Conservation (phyloP, 2,888 invertebrate species). For the Biston stratarius region DNA sequence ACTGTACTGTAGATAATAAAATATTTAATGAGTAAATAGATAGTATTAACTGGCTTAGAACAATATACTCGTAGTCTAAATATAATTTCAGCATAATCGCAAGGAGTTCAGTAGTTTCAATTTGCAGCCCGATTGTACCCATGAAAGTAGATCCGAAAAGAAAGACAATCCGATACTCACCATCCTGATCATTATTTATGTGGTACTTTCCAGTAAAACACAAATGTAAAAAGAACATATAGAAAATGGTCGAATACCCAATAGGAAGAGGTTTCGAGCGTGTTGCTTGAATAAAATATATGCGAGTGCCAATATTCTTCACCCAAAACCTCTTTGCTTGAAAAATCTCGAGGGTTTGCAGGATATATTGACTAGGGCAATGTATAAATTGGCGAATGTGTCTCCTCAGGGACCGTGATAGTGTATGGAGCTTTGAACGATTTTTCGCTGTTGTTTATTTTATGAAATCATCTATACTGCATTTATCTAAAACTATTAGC, state of each 20-base stretch:
- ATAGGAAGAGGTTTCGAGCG: slow-evolving; percentile 37
- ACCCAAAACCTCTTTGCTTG: slow-evolving; percentile 36
- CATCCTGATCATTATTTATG: slow-evolving; percentile 24
- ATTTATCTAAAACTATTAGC: neutral
- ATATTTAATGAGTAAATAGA: too few relatives aligned
- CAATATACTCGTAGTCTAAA: too few relatives aligned
- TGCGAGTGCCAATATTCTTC: slow-evolving; percentile 39
- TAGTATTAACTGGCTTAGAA: too few relatives aligned
- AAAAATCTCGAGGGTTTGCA: slow-evolving; percentile 38
- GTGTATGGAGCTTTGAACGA: slow-evolving; percentile 12
- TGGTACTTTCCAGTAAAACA: slow-evolving; percentile 31
- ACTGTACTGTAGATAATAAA: too few relatives aligned
- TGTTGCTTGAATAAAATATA: slow-evolving; percentile 46
- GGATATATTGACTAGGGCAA: slow-evolving; percentile 33
- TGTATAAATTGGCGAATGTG: slow-evolving; percentile 29
- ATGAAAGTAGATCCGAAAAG: neutral
- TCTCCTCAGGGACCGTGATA: slow-evolving; percentile 25
- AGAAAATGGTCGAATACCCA: slow-evolving; percentile 41
- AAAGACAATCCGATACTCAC: slow-evolving; percentile 5
- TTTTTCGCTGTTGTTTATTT: slow-evolving; percentile 15
- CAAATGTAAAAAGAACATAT: slow-evolving; percentile 37
- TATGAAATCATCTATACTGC: neutral
- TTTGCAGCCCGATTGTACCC: neutral
- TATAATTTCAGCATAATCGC: neutral
- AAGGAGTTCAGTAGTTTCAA: neutral